phyloP scores from a whole-genome alignment of 2,113 vertebrate genomes.

The Ranitomeya variabilis region DNA sequence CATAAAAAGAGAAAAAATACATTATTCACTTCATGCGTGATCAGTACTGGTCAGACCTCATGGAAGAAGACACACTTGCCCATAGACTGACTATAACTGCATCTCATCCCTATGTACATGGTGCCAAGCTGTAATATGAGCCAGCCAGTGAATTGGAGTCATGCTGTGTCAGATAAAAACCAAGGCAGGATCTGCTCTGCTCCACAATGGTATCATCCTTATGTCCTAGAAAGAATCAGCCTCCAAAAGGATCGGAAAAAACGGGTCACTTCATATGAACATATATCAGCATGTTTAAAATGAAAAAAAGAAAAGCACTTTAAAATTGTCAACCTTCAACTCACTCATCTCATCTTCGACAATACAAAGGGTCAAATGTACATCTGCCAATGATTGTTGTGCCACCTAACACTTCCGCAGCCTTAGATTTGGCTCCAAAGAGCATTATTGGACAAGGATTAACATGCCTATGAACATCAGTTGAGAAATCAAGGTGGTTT shows the following conservation, averaged over 20 bases:
- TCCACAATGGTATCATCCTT: neutral
- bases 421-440: constrained; percentile 21
- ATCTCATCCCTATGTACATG: no score
- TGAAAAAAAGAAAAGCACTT: neutral
- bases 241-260: neutral
- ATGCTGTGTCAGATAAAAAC: neutral
- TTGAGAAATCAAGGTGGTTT: constrained; percentile 37
- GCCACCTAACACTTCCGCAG: neutral
- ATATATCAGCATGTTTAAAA: neutral
- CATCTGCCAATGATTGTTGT: neutral
- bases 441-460: constrained; percentile 37
- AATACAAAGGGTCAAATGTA: neutral
- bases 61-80: no score
- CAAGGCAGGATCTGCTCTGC: neutral
- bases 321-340: neutral
- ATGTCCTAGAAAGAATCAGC: neutral
- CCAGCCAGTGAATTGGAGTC: no score
- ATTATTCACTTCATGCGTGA: no score
- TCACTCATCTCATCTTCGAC: neutral
- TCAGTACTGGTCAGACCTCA: no score
- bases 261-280: neutral
- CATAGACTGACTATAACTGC: no score
- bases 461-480: constrained; percentile 36
- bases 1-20: no score
- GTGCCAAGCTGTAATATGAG: no score